Evolutionary conservation across 37 sponge, comb jelly and placozoan genomes (phyloP), one percentile per base, ranked within the genome.

Genomic region (Cliona cf. orientalis): DNA sequence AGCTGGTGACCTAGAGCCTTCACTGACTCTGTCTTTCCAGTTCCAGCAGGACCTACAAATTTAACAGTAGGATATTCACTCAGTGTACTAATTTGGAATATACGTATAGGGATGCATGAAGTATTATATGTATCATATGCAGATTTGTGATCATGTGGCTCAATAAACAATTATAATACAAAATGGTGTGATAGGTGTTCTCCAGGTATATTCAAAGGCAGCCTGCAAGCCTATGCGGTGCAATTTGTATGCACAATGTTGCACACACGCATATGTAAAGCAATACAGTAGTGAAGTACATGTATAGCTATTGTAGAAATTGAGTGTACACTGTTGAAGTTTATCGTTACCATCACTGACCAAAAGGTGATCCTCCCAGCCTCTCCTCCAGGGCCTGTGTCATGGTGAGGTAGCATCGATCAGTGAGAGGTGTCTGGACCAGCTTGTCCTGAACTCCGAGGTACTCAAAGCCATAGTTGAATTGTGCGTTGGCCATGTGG

Each of bases 11-110:
- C 99, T 0, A 98, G 91, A 17, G 99, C 99, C 67, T 98, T 98
- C 43, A 98, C 99, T 28, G 99, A 98, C 84, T 98, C 99, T 0
- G 99, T 98, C 91, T 98, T 98, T 17, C 99, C 99, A 67, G 99
- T 98, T 14, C 99, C 99, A 56, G 99, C 99, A 17, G 99, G 99
- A n/a, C 99, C 94, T 93, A 67, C 12, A n/a, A 0, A 59, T 21
- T 19, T 32, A 44, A 23, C 67, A 68, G 11, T 53, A 21, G 56
- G 19, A 53, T 53, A 53, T 53, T 53, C 56, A n/a, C n/a, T n/a
- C n/a, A n/a, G n/a, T n/a, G n/a, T n/a, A n/a, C n/a, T n/a, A n/a
- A n/a, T n/a, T n/a, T n/a, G n/a, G n/a, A n/a, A n/a, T n/a, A n/a
- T n/a, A n/a, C n/a, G n/a, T n/a, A n/a, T n/a, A n/a, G n/a, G n/a